Conservation (phyloP, 1,140 invertebrate species). For the Frieseomelitta varia region DNA sequence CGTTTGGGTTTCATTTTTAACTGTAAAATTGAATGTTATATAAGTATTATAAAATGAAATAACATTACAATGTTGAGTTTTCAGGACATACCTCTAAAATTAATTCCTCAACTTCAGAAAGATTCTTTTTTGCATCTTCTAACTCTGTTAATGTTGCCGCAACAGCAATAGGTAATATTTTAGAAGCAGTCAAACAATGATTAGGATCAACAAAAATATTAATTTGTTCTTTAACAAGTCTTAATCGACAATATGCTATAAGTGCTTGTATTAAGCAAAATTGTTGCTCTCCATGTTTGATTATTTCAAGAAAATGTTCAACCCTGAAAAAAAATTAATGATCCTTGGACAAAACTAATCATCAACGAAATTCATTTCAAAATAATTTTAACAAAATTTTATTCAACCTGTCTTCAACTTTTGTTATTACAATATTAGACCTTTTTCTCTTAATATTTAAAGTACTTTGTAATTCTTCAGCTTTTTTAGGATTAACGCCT, state of each 20-base stretch:
- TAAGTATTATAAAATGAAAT: background rate
- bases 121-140: conserved; percentile 9
- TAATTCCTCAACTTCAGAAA: conserved; percentile 34
- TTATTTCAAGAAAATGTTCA: conserved; percentile 26
- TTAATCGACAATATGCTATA: conserved; percentile 39
- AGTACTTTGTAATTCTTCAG: conserved; percentile 9
- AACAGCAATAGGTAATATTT: conserved; percentile 14
- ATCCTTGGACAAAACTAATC: background rate
- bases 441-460: conserved; percentile 14
- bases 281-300: conserved; percentile 19
- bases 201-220: conserved; percentile 43
- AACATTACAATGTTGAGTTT: background rate
- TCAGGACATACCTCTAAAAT: conserved; percentile 14
- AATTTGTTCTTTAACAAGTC: conserved; percentile 19
- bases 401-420: conserved; percentile 14
- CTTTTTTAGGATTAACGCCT: conserved; percentile 15
- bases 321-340: conserved; percentile 1
- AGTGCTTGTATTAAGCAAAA: conserved; percentile 32
- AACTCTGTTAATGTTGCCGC: conserved; percentile 32
- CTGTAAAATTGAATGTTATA: background rate
- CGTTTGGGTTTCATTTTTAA: background rate
- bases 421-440: background rate
- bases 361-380: background rate
- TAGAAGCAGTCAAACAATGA: conserved; percentile 42
- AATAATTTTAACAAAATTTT: background rate